Percentiles rank a stretch among this genome's conserved stretches.
These are phyloP conservation scores for Fopius arisanus DNA, from an alignment of 1,140 invertebrate genomes.

Conservation along the genomic window DNA sequence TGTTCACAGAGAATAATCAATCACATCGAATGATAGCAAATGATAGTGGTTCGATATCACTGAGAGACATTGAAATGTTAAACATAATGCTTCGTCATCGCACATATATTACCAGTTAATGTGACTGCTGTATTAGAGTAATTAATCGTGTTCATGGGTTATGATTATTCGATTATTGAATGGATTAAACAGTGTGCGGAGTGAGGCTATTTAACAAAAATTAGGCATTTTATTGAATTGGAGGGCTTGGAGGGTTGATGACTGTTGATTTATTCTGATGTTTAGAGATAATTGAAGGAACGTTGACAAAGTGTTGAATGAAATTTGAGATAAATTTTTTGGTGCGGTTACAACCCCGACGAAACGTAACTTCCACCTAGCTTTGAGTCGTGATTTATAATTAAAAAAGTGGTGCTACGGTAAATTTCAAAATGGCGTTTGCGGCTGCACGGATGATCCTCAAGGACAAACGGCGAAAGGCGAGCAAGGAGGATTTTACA, in stretches of 20 bases:
- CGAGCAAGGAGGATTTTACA: constrained; percentile 79
- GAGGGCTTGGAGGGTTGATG: neutral
- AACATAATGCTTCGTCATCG: neutral
- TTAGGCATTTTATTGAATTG: neutral
- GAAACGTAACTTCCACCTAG: neutral
- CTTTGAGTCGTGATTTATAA: neutral
- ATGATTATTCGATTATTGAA: neutral
- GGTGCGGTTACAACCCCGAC: neutral
- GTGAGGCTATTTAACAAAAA: neutral
- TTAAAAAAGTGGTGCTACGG: constrained; percentile 13
- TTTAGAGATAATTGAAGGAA: neutral
- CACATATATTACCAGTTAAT: neutral
- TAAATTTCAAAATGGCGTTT: constrained; percentile 74
- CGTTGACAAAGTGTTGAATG: neutral
- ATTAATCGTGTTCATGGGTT: constrained; percentile 11
- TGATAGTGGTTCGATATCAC: neutral
- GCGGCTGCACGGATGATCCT: constrained; percentile 83
- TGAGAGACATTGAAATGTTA: neutral
- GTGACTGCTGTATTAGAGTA: constrained; percentile 12
- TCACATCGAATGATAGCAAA: constrained; percentile 12
- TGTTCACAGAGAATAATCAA: constrained; percentile 32
- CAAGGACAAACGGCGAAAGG: constrained; percentile 80
- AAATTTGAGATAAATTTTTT: neutral
- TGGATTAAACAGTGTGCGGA: neutral
- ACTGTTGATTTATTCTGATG: neutral